phyloP scores from a whole-genome alignment of 2,888 invertebrate species.

The Drosophila mercatorum region DNA sequence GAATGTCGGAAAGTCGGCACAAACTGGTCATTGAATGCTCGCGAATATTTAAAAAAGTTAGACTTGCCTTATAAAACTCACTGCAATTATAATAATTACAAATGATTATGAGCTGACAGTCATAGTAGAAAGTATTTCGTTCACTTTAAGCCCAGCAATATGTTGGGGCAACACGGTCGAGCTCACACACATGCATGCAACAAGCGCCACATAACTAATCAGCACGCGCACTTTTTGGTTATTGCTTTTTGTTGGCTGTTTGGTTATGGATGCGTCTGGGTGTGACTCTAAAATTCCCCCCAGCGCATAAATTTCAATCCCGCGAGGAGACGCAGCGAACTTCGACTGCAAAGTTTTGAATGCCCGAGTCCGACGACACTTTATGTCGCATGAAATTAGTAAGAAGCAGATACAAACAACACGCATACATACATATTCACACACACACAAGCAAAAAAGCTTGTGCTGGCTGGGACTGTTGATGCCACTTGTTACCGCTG shows the following conservation, averaged over 20 bases:
- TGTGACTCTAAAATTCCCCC: slow-evolving; percentile 66
- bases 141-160: slow-evolving; percentile 19
- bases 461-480: slow-evolving; percentile 48
- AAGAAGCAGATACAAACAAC: slow-evolving; percentile 44
- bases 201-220: slow-evolving; percentile 51
- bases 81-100: neutral
- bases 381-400: slow-evolving; percentile 77
- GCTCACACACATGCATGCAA: neutral
- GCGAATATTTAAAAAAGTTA: too few relatives aligned
- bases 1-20: neutral
- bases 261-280: slow-evolving; percentile 3
- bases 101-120: slow-evolving; percentile 7
- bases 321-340: slow-evolving; percentile 57
- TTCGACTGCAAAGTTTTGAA: slow-evolving; percentile 66
- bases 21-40: neutral
- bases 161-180: slow-evolving; percentile 39
- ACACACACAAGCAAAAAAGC: neutral
- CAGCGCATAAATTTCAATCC: slow-evolving; percentile 75
- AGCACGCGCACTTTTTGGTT: slow-evolving; percentile 41
- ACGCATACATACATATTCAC: neutral
- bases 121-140: neutral
- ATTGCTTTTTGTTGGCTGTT: slow-evolving; percentile 31
- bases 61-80: neutral
- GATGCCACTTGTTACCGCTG: slow-evolving; percentile 63
- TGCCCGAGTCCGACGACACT: slow-evolving; percentile 52